Base-by-base conservation (phyloP, 2,113 vertebrate species). In the Brachyhypopomus gauderio region DNA sequence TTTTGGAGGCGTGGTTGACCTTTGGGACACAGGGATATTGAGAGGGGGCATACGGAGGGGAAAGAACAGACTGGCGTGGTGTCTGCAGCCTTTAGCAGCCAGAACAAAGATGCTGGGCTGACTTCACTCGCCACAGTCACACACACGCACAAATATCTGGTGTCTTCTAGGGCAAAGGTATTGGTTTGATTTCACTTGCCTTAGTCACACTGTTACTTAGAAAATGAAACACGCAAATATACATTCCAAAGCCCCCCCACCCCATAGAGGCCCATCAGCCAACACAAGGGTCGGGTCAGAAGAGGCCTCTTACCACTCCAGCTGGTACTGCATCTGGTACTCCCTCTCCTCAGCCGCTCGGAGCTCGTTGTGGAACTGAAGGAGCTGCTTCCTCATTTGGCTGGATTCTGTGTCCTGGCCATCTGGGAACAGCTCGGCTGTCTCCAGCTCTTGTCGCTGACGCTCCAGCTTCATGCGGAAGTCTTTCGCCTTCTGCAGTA, bases 401-500 rank as follows among this genome's bases (percentile, higher is more conserved):
- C 90, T 91, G 58, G 91, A 85, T 86, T 96, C 94, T 0, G 92
- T 93, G 76, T 90, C 82, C 36, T 88, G 86, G 2, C 82, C 92
- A 27, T 94, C 90, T 0, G 92, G 91, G 66, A 95, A 90, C 45
- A 89, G 62, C 5, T 95, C 93, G 0, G 90, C 92, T 84, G 90
- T 90, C 88, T 95, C 93, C 77, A 95, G 83, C 60, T 90, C 88
- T 22, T 87, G 67, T 70, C 87, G 91, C 84, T 96, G 94, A 30
- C 88, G 84, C 82, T 94, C 89, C 85, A 97, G 85, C 84, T 94
- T 89, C 23, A 87, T 88, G 0, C 89, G 90, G 70, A 90, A 92
- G 14, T 36, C 79, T 80, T 94, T 93, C n/a, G 92, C 95, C 77
- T 97, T 91, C 86, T 92, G 91, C 38, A 96, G 86, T 85, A 96